These are phyloP conservation scores for Ectemnius continuus DNA, from an alignment of 2,888 invertebrate species.

Conservation along the genomic window DNA sequence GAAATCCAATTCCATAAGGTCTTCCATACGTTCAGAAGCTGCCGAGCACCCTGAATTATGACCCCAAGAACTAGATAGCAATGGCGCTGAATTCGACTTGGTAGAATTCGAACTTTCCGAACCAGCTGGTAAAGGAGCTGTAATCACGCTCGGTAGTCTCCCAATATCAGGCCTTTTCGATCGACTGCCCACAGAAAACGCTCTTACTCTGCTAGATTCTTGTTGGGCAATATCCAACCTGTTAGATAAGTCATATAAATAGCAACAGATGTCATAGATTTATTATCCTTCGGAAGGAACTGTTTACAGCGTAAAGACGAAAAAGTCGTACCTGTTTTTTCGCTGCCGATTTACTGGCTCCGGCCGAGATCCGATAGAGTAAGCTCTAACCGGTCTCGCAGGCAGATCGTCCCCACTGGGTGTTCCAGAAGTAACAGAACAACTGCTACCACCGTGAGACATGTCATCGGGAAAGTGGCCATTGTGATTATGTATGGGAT, in stretches of 20 bases:
- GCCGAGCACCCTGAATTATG: slow-evolving; percentile 78
- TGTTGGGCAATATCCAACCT: slow-evolving; percentile 75
- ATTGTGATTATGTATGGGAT: slow-evolving; percentile 75
- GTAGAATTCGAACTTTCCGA: slow-evolving; percentile 72
- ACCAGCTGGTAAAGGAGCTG: slow-evolving; percentile 69
- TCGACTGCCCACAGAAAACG: slow-evolving; percentile 88
- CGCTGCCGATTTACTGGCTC: slow-evolving; percentile 81
- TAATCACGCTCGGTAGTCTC: slow-evolving; percentile 68
- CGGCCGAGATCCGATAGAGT: slow-evolving; percentile 91
- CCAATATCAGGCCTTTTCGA: slow-evolving; percentile 79
- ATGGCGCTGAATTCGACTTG: slow-evolving; percentile 86
- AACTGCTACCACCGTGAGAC: slow-evolving; percentile 84
- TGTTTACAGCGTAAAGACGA: background rate
- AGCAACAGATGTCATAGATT: background rate
- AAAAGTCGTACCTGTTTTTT: slow-evolving; percentile 72
- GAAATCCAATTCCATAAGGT: slow-evolving; percentile 91
- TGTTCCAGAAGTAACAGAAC: slow-evolving; percentile 88
- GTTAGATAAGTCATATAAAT: background rate
- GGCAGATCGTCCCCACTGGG: slow-evolving; percentile 86
- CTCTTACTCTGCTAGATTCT: slow-evolving; percentile 83
- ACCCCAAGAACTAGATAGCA: slow-evolving; percentile 80
- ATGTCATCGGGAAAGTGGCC: slow-evolving; percentile 77
- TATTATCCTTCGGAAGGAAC: background rate
- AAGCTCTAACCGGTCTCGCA: slow-evolving; percentile 86
- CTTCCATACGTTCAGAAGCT: slow-evolving; percentile 84